These are phyloP conservation scores for Rousettus leschenaultii DNA, from an alignment of 2,113 vertebrate species.

Conservation along the genomic window DNA sequence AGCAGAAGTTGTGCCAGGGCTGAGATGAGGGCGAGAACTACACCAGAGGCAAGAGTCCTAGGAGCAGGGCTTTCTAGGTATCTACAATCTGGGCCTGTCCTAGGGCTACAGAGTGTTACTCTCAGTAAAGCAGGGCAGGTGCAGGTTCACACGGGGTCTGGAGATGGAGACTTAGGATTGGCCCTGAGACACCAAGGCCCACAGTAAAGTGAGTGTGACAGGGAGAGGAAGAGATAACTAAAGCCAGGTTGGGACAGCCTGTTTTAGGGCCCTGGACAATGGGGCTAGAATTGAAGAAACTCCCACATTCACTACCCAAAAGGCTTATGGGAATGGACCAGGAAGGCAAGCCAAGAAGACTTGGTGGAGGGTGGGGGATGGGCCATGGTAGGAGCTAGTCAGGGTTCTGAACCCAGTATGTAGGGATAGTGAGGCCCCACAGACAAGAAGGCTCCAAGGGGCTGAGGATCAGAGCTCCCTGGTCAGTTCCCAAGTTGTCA, in stretches of 20 bases:
- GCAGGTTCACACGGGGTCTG: neutral
- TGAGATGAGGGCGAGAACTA: neutral
- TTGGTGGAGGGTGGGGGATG: neutral
- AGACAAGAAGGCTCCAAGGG: neutral
- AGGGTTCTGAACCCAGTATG: neutral
- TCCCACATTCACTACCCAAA: neutral
- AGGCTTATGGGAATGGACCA: neutral
- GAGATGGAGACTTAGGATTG: neutral
- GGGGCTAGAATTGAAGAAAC: neutral
- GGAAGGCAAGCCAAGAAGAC: neutral
- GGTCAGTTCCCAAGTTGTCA: neutral
- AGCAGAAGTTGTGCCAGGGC: neutral
- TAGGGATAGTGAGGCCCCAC: rapidly evolving
- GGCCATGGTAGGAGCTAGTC: neutral
- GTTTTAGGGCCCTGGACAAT: neutral
- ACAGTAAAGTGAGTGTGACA: neutral
- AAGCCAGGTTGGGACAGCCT: neutral
- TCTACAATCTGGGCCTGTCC: no score
- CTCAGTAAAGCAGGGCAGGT: neutral
- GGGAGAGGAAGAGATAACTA: neutral
- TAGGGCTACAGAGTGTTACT: neutral
- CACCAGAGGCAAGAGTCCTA: neutral
- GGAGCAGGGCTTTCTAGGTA: neutral
- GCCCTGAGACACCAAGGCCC: neutral
- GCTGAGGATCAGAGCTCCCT: neutral